A percentile compares a stretch with the other conserved stretches of the same genome.
Evolutionary conservation across 1,140 invertebrate species (phyloP).

Genomic region (Drosophila orena): DNA sequence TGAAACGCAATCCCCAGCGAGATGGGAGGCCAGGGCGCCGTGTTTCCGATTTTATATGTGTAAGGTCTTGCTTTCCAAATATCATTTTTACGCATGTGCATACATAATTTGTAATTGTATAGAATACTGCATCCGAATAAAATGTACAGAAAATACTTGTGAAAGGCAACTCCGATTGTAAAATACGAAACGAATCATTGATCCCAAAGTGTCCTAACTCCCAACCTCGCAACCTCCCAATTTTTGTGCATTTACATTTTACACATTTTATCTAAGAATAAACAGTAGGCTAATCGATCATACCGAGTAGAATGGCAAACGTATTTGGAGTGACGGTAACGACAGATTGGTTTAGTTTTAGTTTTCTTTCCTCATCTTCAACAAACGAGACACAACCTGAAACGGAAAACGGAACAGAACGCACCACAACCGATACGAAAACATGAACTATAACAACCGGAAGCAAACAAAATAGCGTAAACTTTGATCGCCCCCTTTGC

Average conservation of each 20-base stretch:
- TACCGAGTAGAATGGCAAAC: conserved; percentile 22
- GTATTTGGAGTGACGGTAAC: conserved; percentile 14
- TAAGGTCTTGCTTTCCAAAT: conserved; percentile 18
- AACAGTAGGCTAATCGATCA: conserved; percentile 21
- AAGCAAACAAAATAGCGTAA: conserved; percentile 68
- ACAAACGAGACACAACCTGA: conserved; percentile 24
- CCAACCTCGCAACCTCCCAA: background rate
- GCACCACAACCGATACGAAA: conserved; percentile 31
- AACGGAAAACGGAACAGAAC: conserved; percentile 37
- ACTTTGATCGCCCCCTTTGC: conserved; percentile 69
- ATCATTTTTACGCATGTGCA: conserved; percentile 19
- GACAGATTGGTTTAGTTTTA: conserved; percentile 20
- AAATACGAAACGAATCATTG: background rate
- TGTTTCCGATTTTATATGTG: conserved; percentile 19
- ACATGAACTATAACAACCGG: conserved; percentile 29
- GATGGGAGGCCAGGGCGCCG: background rate
- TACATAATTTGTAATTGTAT: conserved; percentile 44
- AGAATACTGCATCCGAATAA: conserved; percentile 38
- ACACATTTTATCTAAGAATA: conserved; percentile 30
- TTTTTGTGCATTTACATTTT: conserved; percentile 43
- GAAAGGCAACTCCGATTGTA: conserved; percentile 4
- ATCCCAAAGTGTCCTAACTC: conserved; percentile 1
- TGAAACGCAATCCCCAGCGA: conserved; percentile 13
- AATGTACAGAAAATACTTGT: conserved; percentile 40
- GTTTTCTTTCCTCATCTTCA: conserved; percentile 7